Percentiles rank a stretch among this genome's conserved stretches.
These are phyloP conservation scores for Toxostoma redivivum DNA, from an alignment of 2,113 vertebrate genomes.

Conservation along the genomic window DNA sequence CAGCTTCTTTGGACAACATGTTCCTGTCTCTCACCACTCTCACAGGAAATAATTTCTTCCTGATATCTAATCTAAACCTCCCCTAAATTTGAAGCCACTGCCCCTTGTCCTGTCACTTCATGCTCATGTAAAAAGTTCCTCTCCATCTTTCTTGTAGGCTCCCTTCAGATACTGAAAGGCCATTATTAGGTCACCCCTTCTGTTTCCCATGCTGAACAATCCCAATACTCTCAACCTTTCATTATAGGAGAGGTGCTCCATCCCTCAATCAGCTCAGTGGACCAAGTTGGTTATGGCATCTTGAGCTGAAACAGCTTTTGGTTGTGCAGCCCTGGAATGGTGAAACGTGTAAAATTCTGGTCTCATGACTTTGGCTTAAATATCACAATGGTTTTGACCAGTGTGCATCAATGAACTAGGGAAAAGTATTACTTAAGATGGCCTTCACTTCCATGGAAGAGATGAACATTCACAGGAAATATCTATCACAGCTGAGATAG, in stretches of 20 bases:
- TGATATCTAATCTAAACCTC: not conserved
- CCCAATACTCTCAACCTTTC: not conserved
- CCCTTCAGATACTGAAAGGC: not conserved
- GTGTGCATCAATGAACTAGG: not conserved
- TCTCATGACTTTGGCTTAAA: not conserved
- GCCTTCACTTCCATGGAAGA: not conserved
- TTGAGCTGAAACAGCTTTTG: not conserved
- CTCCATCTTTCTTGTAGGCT: not conserved
- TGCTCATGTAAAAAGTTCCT: not conserved
- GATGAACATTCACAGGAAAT: not conserved
- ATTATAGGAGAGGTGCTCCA: not conserved
- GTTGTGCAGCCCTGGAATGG: accelerated
- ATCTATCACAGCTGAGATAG: not conserved
- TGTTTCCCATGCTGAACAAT: not conserved
- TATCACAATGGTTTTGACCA: not conserved
- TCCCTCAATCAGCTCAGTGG: not conserved
- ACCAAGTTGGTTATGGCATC: not conserved
- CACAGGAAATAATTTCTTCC: not conserved
- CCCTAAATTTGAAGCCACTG: not conserved
- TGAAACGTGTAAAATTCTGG: not conserved
- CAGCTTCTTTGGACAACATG: not conserved
- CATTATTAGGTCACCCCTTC: not conserved
- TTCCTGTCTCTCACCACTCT: not conserved
- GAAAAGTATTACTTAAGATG: not conserved
- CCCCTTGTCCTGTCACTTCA: not conserved